Evolutionary conservation across 2,888 invertebrate genomes (phyloP).

Genomic region (Fragum whitleyi): DNA sequence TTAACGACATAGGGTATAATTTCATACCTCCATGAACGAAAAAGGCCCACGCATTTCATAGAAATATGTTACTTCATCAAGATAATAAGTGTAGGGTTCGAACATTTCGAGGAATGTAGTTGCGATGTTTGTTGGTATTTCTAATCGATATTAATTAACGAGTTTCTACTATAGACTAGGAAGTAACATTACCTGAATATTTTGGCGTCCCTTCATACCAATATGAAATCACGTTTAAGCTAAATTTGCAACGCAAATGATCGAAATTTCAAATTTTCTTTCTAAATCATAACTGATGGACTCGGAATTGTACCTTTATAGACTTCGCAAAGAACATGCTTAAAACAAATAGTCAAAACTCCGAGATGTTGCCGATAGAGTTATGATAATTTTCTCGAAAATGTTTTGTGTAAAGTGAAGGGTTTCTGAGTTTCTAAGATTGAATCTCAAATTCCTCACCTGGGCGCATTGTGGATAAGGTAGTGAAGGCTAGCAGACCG

Average conservation of each 20-base stretch:
- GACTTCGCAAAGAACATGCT: too few species aligned
- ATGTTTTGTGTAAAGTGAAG: not conserved
- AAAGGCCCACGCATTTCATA: too few species aligned
- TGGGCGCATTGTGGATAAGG: not conserved
- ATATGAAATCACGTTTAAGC: not conserved
- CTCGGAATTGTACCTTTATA: too few species aligned
- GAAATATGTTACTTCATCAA: too few species aligned
- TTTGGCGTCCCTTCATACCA: not conserved
- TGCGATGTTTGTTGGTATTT: not conserved
- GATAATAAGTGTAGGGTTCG: too few species aligned
- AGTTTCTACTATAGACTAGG: not conserved
- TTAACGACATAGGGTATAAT: too few species aligned
- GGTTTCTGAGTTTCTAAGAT: slow-evolving; percentile 1
- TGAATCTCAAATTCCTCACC: slow-evolving; percentile 1
- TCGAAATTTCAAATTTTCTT: too few species aligned
- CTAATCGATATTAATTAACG: slow-evolving; percentile 17
- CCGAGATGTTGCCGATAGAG: too few species aligned
- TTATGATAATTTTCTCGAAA: not conserved
- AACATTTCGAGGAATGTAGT: not conserved
- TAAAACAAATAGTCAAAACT: too few species aligned
- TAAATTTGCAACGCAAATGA: not conserved
- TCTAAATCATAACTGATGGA: too few species aligned
- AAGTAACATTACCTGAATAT: slow-evolving; percentile 1
- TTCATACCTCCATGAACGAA: too few species aligned
- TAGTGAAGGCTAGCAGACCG: not conserved